These are phyloP conservation scores for Neuroterus valhalla DNA, from an alignment of 1,140 invertebrate genomes.

Conservation along the genomic window DNA sequence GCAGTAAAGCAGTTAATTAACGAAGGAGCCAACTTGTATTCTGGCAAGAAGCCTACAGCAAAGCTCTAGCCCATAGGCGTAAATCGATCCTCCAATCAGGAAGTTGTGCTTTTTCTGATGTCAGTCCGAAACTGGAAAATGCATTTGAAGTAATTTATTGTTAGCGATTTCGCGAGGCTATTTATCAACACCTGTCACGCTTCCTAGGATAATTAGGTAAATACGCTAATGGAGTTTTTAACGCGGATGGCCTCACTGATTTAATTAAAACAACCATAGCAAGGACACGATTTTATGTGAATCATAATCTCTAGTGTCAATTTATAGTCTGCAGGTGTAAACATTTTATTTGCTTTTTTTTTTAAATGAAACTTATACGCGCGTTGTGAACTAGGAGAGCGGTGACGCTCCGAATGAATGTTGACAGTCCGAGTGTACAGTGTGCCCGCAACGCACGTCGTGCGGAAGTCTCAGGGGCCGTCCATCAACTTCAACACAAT, in stretches of 20 bases:
- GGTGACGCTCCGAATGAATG: no score
- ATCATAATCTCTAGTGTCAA: no score
- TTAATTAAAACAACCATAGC: constrained; percentile 5
- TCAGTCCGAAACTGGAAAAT: constrained; percentile 39
- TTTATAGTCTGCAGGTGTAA: no score
- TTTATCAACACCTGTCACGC: constrained; percentile 28
- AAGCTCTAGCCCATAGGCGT: constrained; percentile 24
- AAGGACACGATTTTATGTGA: no score
- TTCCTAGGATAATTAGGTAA: constrained; percentile 4
- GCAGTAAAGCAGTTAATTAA: constrained; percentile 54
- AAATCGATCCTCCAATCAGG: constrained; percentile 42
- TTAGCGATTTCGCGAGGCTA: constrained; percentile 5
- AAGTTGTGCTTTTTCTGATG: constrained; percentile 42
- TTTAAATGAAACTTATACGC: no score
- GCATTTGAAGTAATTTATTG: constrained; percentile 28
- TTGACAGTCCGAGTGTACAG: no score
- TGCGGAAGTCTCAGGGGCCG: no score
- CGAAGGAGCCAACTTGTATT: constrained; percentile 50
- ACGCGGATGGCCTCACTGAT: not conserved
- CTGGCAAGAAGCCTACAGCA: not conserved
- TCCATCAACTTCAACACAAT: no score
- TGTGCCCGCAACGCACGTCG: no score
- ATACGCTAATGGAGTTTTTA: not conserved
- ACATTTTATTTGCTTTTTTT: no score
- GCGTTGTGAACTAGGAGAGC: no score